A percentile compares a stretch with the other conserved stretches of the same genome.
Conservation (phyloP, 2,888 invertebrate genomes). For the Suillia variegata region DNA sequence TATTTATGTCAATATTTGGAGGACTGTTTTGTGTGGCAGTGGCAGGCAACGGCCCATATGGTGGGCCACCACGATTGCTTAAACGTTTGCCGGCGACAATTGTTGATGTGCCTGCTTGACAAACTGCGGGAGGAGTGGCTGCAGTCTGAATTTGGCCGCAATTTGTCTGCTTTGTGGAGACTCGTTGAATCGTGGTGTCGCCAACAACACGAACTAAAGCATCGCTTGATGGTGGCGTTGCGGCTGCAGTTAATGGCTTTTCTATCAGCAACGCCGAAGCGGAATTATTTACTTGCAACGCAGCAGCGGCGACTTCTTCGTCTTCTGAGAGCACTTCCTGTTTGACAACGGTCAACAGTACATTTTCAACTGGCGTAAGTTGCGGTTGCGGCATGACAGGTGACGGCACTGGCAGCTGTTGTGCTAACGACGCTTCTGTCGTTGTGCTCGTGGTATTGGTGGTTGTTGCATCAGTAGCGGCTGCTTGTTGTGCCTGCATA, state of each 20-base stretch:
- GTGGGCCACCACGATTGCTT: slow-evolving; percentile 34
- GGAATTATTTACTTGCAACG: background rate
- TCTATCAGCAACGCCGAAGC: background rate
- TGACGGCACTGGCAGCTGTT: too few relatives aligned
- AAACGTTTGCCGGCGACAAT: too few relatives aligned
- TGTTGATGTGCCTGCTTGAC: too few relatives aligned
- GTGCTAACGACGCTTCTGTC: too few relatives aligned
- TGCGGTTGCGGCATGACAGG: background rate
- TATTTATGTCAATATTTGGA: slow-evolving; percentile 7
- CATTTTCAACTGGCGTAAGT: background rate
- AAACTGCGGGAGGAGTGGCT: too few relatives aligned
- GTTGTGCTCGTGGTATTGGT: too few relatives aligned
- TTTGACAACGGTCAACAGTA: slow-evolving; percentile 32
- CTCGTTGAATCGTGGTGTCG: slow-evolving; percentile 53
- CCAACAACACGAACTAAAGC: slow-evolving; percentile 51
- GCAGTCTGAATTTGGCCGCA: too few relatives aligned
- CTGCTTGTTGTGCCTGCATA: background rate
- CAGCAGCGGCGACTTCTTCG: too few relatives aligned
- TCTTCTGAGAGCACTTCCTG: slow-evolving; percentile 51
- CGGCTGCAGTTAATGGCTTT: background rate
- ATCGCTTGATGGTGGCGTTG: slow-evolving; percentile 6
- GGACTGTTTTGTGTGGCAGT: slow-evolving; percentile 30
- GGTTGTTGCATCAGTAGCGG: too few relatives aligned
- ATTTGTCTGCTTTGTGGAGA: slow-evolving; percentile 34
- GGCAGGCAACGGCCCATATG: slow-evolving; percentile 44